Base-by-base conservation (phyloP, 2,888 invertebrate species). In the Amblyteles armatorius region DNA sequence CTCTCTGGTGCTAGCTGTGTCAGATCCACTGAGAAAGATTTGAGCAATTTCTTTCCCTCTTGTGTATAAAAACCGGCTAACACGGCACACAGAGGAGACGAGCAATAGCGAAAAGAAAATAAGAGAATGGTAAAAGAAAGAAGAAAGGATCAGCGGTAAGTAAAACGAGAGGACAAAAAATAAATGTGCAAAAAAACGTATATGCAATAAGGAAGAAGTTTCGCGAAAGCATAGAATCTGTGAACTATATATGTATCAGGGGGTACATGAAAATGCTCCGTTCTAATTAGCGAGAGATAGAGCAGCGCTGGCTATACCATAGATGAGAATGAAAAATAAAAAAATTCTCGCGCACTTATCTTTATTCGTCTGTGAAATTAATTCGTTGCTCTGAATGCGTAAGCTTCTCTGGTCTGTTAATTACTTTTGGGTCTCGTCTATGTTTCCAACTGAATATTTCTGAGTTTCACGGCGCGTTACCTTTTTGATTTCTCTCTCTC, bases 1-100 rank as follows among this genome's bases (percentile, higher is more conserved):
- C 87, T 82, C 87, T 86, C 87, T 85, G 80, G 84, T 79, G 83
- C 84, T 86, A 73, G 74, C 79, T 57, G 57, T 86, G 83, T 77
- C 71, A 55, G 67, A 74, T 85, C 68, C 77, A 74, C 79, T 63
- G 71, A 71, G 77, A 77, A 73, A 86, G 83, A 79, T 82, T 86
- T 60, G 74, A 63, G 33, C 72, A 69, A 68, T 81, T 76, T 88
- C 88, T 86, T 87, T 82, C 79, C 84, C 57, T 79, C 60, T 71
- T 82, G 74, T 76, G 77, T 76, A 79, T 73, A 68, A 85, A 83
- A 76, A 13, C 57, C 55, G 68, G 71, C 52, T 73, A 63, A 78
- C 71, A 52, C 29, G 19, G 44, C 60, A 36, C 60, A 81, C 55
- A 68, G 29, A 29, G 57, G 48, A 74, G 63, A 22, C 71, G 63